Percentiles rank a stretch among this genome's conserved stretches.
Evolutionary conservation across 1,140 invertebrate genomes (phyloP).

Genomic region (Ganaspis sp.): DNA sequence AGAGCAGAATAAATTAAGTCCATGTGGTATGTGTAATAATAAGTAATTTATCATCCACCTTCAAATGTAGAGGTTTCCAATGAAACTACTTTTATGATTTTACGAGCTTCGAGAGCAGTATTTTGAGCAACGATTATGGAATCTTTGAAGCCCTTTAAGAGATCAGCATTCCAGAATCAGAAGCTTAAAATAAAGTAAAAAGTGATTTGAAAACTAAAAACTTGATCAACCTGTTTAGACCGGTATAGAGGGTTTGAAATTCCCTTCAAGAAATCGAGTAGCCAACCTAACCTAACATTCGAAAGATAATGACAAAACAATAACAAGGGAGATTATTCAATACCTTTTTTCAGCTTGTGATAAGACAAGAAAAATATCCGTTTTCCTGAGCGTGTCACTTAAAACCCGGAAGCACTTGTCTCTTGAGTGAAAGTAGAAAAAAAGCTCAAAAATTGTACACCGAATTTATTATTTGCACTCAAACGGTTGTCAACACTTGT

Average conservation of each 20-base stretch:
- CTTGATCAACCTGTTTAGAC: not conserved
- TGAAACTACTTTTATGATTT: not conserved
- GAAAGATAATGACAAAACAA: not conserved
- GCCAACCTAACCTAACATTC: not conserved
- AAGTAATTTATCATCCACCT: too few relatives aligned
- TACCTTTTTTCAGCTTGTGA: not conserved
- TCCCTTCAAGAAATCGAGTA: not conserved
- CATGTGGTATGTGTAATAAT: too few relatives aligned
- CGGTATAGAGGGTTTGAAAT: not conserved
- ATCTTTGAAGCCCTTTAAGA: not conserved
- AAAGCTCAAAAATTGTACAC: not conserved
- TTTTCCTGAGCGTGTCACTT: not conserved
- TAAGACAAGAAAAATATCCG: not conserved
- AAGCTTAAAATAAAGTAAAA: not conserved
- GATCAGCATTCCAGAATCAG: not conserved
- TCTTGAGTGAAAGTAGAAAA: not conserved
- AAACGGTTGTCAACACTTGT: not conserved
- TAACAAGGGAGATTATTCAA: not conserved
- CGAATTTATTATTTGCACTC: not conserved
- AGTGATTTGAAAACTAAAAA: not conserved
- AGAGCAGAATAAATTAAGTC: too few relatives aligned
- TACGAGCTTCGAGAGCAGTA: too few relatives aligned
- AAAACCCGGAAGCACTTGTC: not conserved
- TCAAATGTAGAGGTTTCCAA: too few relatives aligned
- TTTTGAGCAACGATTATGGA: too few relatives aligned